These are phyloP conservation scores for Marronus borbonicus DNA, from an alignment of 2,888 invertebrate genomes.

Conservation along the genomic window DNA sequence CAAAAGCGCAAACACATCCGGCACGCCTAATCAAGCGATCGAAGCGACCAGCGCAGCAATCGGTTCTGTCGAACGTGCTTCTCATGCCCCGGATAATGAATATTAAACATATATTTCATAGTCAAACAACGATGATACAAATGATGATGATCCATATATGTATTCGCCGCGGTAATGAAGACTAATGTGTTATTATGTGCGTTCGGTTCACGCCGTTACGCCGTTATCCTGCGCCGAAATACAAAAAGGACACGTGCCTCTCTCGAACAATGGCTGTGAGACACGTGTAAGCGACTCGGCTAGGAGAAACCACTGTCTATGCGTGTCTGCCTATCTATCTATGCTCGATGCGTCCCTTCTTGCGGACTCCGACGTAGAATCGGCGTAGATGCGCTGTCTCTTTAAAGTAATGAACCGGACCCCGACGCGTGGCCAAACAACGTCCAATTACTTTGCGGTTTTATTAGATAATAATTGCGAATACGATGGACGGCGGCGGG, in stretches of 20 bases:
- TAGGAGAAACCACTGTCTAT: conserved; percentile 46
- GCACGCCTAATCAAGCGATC: conserved; percentile 34
- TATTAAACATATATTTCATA: conserved; percentile 64
- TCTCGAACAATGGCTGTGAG: conserved; percentile 52
- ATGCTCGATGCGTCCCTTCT: not conserved
- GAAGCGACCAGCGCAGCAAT: not conserved
- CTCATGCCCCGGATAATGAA: conserved; percentile 56
- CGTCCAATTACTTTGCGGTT: conserved; percentile 70
- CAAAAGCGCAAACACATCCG: conserved; percentile 38
- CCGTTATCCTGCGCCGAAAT: conserved; percentile 56
- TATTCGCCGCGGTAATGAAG: conserved; percentile 52
- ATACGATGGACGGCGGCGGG: conserved; percentile 46
- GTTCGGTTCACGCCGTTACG: conserved; percentile 59
- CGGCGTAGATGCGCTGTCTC: conserved; percentile 42
- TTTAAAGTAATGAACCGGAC: conserved; percentile 67
- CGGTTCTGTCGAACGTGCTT: not conserved
- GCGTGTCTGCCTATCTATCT: conserved; percentile 54
- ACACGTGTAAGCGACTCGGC: conserved; percentile 60
- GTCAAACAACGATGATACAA: conserved; percentile 55
- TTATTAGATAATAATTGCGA: conserved; percentile 67
- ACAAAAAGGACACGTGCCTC: conserved; percentile 59
- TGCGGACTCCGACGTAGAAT: not conserved
- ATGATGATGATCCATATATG: conserved; percentile 6
- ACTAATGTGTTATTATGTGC: conserved; percentile 61
- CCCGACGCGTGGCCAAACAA: conserved; percentile 66